These are phyloP conservation scores for Cerastoderma edule DNA, from an alignment of 2,888 invertebrate genomes.

Conservation along the genomic window DNA sequence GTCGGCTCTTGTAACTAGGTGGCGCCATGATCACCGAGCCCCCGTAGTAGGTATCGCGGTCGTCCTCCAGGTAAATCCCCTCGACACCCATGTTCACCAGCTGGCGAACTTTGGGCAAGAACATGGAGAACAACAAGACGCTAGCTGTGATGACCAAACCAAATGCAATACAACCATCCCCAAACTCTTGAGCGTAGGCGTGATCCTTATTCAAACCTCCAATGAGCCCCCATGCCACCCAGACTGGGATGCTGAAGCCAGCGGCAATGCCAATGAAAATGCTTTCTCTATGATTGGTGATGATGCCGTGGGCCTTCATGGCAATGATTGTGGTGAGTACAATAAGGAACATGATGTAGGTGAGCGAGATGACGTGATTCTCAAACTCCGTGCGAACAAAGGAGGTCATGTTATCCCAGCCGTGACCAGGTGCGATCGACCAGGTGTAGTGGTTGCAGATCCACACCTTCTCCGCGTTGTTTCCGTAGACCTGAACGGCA, in stretches of 20 bases:
- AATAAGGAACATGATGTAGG: conserved; percentile 93
- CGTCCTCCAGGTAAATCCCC: conserved; percentile 85
- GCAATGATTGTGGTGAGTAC: conserved; percentile 93
- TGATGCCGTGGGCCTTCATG: conserved; percentile 90
- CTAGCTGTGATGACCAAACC: conserved; percentile 94
- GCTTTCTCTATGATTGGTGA: conserved; percentile 96
- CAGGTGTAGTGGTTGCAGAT: conserved; percentile 82
- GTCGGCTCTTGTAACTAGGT: conserved; percentile 78
- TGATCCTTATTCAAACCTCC: conserved; percentile 85
- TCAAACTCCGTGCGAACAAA: conserved; percentile 80
- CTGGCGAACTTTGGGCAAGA: conserved; percentile 94
- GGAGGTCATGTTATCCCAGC: conserved; percentile 66
- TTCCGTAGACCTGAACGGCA: conserved; percentile 73
- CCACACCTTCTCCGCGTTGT: conserved; percentile 73
- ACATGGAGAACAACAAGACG: conserved; percentile 95
- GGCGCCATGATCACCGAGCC: conserved; percentile 78
- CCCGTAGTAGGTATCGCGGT: conserved; percentile 74
- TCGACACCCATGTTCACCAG: conserved; percentile 96
- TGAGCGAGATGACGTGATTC: conserved; percentile 89
- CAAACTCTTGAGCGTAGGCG: conserved; percentile 74
- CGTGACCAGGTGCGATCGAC: conserved; percentile 55
- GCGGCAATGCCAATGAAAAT: conserved; percentile 95
- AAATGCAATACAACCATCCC: conserved; percentile 91
- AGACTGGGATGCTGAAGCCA: conserved; percentile 92
- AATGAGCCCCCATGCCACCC: conserved; percentile 86